A percentile compares a stretch with the other conserved stretches of the same genome.
Conservation (phyloP, 1,140 invertebrate species). For the Eueides isabella region DNA sequence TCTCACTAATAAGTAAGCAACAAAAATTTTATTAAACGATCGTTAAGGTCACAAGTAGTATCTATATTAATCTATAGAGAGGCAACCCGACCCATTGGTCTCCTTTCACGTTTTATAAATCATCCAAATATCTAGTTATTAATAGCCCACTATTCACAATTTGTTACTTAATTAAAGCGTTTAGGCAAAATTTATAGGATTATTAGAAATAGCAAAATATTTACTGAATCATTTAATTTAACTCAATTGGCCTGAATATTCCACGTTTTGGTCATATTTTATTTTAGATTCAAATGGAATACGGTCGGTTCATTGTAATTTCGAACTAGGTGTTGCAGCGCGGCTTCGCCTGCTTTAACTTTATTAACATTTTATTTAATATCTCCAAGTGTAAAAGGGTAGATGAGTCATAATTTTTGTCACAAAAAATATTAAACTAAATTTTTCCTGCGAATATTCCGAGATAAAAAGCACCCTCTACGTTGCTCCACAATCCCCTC, state of each 20-base stretch:
- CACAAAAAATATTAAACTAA: too few species aligned
- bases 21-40: too few species aligned
- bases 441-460: too few species aligned
- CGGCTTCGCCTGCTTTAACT: not conserved
- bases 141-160: constrained; percentile 4
- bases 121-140: not conserved
- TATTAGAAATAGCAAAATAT: not conserved
- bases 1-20: too few species aligned
- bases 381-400: too few species aligned
- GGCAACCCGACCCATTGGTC: not conserved
- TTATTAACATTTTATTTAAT: too few species aligned
- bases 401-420: too few species aligned
- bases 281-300: not conserved
- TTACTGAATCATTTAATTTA: constrained; percentile 1
- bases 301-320: not conserved
- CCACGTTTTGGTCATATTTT: not conserved
- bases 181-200: not conserved
- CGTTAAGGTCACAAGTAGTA: too few species aligned
- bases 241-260: not conserved
- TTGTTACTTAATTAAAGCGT: constrained; percentile 7
- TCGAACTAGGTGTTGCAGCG: not conserved
- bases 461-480: too few species aligned
- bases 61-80: not conserved
- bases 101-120: constrained; percentile 4
- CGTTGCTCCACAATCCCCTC: too few species aligned